A percentile compares a stretch with the other conserved stretches of the same genome.
Evolutionary conservation across 2,888 invertebrate species (phyloP).

Genomic region (Lingula anatina): DNA sequence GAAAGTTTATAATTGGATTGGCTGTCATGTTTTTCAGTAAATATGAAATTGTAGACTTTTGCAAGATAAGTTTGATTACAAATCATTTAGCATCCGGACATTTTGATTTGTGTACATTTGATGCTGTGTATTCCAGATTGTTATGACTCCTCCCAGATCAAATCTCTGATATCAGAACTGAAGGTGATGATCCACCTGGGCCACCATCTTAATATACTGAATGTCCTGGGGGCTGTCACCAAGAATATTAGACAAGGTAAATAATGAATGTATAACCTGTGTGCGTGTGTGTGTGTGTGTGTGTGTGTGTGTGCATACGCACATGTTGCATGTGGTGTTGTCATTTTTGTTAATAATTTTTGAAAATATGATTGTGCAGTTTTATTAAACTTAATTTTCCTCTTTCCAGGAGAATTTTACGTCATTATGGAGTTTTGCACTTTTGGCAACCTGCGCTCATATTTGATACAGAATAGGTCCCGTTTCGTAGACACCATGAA

Average conservation of each 20-base stretch:
- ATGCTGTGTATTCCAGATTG: constrained; percentile 55
- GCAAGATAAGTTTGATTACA: no score
- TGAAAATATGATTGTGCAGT: no score
- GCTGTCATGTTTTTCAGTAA: no score
- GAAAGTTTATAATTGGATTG: no score
- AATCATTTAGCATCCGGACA: no score
- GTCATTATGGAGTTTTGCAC: constrained; percentile 94
- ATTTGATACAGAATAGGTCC: constrained; percentile 73
- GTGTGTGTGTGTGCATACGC: not conserved
- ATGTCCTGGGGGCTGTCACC: constrained; percentile 89
- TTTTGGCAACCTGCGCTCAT: constrained; percentile 87
- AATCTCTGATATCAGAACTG: constrained; percentile 83
- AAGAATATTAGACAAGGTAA: constrained; percentile 82
- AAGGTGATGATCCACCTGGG: constrained; percentile 96
- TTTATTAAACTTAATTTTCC: no score
- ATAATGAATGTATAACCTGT: constrained; percentile 3
- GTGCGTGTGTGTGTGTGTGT: not conserved
- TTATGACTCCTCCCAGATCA: constrained; percentile 77
- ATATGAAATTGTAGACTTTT: no score
- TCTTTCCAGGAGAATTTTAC: constrained; percentile 66
- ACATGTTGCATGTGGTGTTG: not conserved
- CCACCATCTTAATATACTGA: constrained; percentile 90
- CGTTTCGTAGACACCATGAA: constrained; percentile 59
- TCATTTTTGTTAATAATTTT: not conserved
- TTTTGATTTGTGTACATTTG: no score